These are phyloP conservation scores for Xanthorhoe designata DNA, from an alignment of 2,888 invertebrate genomes.

Conservation along the genomic window DNA sequence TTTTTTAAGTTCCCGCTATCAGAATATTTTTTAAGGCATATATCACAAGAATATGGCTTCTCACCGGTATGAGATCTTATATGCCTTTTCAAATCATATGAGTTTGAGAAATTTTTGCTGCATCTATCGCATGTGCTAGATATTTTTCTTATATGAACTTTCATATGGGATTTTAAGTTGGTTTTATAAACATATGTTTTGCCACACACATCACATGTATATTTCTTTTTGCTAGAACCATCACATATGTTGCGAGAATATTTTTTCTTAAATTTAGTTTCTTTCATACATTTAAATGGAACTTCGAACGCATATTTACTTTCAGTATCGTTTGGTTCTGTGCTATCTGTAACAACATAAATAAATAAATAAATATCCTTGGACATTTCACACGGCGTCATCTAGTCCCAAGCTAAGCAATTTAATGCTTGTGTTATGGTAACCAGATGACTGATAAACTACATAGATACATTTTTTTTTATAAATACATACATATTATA, in stretches of 20 bases:
- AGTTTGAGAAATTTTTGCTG: neutral
- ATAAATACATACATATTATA: no score
- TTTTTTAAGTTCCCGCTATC: neutral
- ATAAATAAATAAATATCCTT: no score
- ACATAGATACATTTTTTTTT: no score
- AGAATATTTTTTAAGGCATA: neutral
- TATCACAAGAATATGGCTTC: neutral
- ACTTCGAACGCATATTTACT: neutral
- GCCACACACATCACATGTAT: neutral
- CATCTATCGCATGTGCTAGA: neutral
- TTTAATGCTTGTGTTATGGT: no score
- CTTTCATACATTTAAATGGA: neutral
- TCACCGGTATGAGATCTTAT: neutral
- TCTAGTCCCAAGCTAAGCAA: no score
- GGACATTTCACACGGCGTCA: no score
- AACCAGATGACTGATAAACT: no score
- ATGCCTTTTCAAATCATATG: neutral
- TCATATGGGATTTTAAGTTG: neutral
- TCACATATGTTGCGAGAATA: neutral
- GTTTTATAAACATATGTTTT: neutral
- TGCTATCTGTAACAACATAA: neutral
- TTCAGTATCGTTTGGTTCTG: neutral
- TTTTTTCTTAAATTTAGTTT: neutral
- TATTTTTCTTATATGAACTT: neutral
- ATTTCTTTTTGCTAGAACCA: neutral